phyloP scores from a whole-genome alignment of 2,888 invertebrate genomes.

The Gandaritis pyraliata region DNA sequence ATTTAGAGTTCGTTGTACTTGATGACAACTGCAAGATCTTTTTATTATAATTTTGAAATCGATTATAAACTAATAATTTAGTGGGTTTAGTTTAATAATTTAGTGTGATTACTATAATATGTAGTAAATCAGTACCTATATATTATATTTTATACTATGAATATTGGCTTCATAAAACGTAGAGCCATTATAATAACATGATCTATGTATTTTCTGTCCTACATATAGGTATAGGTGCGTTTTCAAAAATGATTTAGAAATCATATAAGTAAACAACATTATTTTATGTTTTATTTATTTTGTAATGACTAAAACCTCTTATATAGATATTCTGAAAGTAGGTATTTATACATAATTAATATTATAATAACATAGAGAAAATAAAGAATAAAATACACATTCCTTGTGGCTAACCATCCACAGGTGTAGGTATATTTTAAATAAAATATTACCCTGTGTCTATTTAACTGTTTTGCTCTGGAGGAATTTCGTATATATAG shows the following conservation, averaged over 20 bases:
- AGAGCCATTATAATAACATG: too few species aligned
- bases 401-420: slow-evolving; percentile 56
- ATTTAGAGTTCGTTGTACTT: slow-evolving; percentile 20
- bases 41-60: too few species aligned
- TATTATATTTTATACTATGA: too few species aligned
- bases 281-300: slow-evolving; percentile 35
- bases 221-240: neutral
- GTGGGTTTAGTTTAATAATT: too few species aligned
- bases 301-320: slow-evolving; percentile 43
- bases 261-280: slow-evolving; percentile 8
- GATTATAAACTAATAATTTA: too few species aligned
- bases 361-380: slow-evolving; percentile 18
- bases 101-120: too few species aligned
- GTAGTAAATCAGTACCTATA: too few species aligned
- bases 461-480: slow-evolving; percentile 41
- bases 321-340: slow-evolving; percentile 6
- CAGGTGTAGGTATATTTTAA: slow-evolving; percentile 71
- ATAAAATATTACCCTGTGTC: slow-evolving; percentile 74
- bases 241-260: neutral
- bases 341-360: slow-evolving; percentile 4
- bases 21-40: neutral
- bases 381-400: slow-evolving; percentile 37
- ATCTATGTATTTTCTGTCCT: too few species aligned
- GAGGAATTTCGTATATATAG: slow-evolving; percentile 44
- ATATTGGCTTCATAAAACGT: too few species aligned